A percentile compares a stretch with the other conserved stretches of the same genome.
phyloP scores from a whole-genome alignment of 2,113 vertebrate species.

The Pantherophis guttatus region DNA sequence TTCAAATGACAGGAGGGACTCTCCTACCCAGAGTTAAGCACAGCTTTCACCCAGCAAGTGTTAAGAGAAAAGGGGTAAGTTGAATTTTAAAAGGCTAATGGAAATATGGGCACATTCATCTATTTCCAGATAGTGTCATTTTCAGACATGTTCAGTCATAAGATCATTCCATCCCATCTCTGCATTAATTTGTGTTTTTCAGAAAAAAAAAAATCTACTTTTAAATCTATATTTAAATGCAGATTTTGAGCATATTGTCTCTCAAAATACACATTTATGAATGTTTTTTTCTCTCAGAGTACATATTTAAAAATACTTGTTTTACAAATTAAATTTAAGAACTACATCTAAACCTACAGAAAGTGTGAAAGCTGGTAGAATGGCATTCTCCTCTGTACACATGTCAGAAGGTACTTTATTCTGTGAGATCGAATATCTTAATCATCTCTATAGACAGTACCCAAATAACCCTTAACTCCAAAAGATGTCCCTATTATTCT shows the following conservation, averaged over 20 bases:
- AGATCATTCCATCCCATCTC: not conserved
- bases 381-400: not conserved
- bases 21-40: not conserved
- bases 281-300: not conserved
- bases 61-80: not conserved
- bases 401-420: not conserved
- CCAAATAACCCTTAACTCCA: not conserved
- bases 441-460: not conserved
- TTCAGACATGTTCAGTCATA: not conserved
- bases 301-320: not conserved
- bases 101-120: not conserved
- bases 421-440: not conserved
- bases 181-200: not conserved
- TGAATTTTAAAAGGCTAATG: not conserved
- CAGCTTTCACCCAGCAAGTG: not conserved
- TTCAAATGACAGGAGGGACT: not conserved
- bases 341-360: not conserved
- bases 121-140: not conserved
- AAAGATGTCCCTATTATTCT: not conserved
- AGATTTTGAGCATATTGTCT: not conserved
- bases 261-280: not conserved
- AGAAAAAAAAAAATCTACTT: not conserved
- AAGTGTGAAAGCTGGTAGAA: not conserved
- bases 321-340: not conserved
- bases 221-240: not conserved